Evolutionary conservation across 1,140 invertebrate genomes (phyloP).

Genomic region (Paraescarpia echinospica): DNA sequence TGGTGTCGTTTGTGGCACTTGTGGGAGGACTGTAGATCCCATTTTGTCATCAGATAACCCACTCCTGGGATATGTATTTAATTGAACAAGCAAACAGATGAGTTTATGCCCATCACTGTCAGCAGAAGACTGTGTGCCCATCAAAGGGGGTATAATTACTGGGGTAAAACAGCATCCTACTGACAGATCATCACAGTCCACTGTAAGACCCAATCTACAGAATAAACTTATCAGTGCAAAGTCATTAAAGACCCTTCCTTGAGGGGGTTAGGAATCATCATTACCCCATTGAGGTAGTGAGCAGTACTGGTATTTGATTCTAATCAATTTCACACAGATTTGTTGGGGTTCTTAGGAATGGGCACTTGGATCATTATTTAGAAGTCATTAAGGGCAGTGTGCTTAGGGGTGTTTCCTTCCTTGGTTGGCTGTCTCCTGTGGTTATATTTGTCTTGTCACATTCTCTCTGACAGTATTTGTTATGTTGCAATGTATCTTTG

Average conservation of each 20-base stretch:
- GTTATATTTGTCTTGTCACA: background rate
- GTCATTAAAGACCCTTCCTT: background rate
- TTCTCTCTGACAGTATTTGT: background rate
- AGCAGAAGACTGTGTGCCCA: background rate
- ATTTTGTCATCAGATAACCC: background rate
- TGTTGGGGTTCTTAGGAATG: background rate
- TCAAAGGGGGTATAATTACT: background rate
- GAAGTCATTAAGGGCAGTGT: background rate
- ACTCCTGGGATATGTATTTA: background rate
- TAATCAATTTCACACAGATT: slow-evolving; percentile 6
- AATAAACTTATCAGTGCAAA: background rate
- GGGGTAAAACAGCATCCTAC: background rate
- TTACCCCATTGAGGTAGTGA: background rate
- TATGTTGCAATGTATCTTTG: background rate
- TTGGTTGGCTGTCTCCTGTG: background rate
- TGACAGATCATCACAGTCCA: background rate
- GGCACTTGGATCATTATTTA: background rate
- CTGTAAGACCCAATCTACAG: background rate
- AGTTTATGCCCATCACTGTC: background rate
- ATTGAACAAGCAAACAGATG: background rate
- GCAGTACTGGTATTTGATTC: background rate
- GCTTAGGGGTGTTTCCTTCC: background rate
- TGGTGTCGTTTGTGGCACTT: background rate
- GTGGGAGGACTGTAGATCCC: background rate
- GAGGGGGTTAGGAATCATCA: background rate